Evolutionary conservation across 2,113 vertebrate genomes (phyloP).

Genomic region (Forbesichthys agassizii): DNA sequence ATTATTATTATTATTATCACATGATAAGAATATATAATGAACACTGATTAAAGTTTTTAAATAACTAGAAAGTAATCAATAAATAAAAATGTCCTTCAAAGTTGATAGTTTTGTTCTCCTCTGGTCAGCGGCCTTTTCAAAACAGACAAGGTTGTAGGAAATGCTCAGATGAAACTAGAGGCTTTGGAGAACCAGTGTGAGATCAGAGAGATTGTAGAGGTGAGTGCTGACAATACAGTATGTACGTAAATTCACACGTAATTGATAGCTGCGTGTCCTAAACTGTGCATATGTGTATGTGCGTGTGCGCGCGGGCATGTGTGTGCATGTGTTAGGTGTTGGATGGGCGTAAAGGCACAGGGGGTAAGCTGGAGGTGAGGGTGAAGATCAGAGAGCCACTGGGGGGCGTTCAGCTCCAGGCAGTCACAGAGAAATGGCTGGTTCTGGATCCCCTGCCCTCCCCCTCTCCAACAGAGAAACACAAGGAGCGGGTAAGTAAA

Average conservation of each 20-base stretch:
- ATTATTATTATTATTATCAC: too few species aligned
- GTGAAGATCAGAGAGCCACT: constrained; percentile 86
- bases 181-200: constrained; percentile 82
- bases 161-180: constrained; percentile 86
- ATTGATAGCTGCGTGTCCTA: background rate
- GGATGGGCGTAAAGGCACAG: constrained; percentile 87
- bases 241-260: background rate
- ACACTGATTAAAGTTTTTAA: too few species aligned
- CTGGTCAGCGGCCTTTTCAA: constrained; percentile 85
- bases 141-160: constrained; percentile 83
- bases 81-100: too few species aligned
- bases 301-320: background rate
- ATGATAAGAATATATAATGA: too few species aligned
- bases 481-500: constrained; percentile 53
- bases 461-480: constrained; percentile 57
- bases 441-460: constrained; percentile 75
- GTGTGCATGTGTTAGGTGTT: constrained; percentile 70
- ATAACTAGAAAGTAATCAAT: too few species aligned
- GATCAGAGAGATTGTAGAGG: constrained; percentile 85
- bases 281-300: background rate
- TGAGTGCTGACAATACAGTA: constrained; percentile 38
- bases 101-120: constrained; percentile 16
- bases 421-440: constrained; percentile 85
- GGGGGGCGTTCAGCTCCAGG: constrained; percentile 81
- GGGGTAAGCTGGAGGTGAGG: constrained; percentile 85